These are phyloP conservation scores for Psittacula cyanocephala DNA, from an alignment of 2,113 vertebrate species.

Conservation along the genomic window DNA sequence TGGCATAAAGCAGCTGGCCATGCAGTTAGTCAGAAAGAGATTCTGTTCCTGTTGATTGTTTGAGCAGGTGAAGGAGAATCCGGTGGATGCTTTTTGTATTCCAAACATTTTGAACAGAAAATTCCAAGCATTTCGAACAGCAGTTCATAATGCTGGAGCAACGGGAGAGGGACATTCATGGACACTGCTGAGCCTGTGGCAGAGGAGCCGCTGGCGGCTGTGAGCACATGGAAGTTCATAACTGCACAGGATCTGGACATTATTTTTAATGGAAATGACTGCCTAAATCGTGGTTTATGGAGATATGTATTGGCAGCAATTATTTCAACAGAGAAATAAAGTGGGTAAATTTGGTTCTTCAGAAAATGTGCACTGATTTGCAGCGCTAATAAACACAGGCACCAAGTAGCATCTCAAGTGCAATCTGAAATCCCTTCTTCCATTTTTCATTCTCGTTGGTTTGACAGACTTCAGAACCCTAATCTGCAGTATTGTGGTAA, in stretches of 20 bases:
- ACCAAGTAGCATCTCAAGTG: background rate
- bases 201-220: background rate
- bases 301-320: constrained; percentile 9
- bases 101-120: background rate
- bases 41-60: background rate
- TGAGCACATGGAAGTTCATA: background rate
- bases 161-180: background rate
- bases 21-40: background rate
- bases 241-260: background rate
- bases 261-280: background rate
- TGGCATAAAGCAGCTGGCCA: background rate
- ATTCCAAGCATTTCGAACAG: background rate
- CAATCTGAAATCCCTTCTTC: background rate
- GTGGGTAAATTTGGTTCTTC: background rate
- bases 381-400: background rate
- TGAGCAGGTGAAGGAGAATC: background rate
- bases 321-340: constrained; percentile 11
- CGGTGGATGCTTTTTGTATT: background rate
- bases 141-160: background rate
- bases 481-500: background rate
- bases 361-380: background rate
- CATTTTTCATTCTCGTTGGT: background rate
- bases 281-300: background rate
- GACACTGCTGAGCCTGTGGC: background rate
- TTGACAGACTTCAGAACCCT: background rate